Evolutionary conservation across 2,113 vertebrate genomes (phyloP), one percentile per base, ranked within the genome.

Genomic region (Tachycineta bicolor): DNA sequence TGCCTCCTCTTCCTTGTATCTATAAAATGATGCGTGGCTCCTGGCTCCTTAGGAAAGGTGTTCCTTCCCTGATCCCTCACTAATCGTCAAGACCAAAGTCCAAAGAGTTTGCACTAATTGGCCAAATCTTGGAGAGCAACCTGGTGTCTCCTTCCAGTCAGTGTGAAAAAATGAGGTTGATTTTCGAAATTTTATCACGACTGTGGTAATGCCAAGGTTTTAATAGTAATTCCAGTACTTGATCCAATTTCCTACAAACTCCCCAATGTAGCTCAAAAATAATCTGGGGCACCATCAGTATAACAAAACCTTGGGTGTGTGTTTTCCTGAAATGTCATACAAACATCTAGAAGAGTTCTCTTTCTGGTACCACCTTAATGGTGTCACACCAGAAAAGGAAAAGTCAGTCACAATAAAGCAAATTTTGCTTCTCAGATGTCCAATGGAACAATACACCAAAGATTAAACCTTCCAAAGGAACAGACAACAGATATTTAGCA

Each of bases 271-370:
- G 71, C n/a, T 58, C 41, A 83, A 49, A 83, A 83, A 49, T 22
- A 52, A 76, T 31, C 41, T 41, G n/a, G 11, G 22, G n/a, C 43
- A 83, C 16, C 2, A 4, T 37, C 25, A 62, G 37, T 37, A 49
- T 1, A 86, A 69, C 10, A 67, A 88, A 89, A 80, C 43, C 19
- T 49, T 0, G 2, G 37, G 58, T 0, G 0, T 26, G 25, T 3
- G 7, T 58, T 65, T 74, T 86, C n/a, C 83, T 77, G 50, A 92
- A 80, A 62, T 12, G 18, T 62, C 44, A 62, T 14, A 14, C 34
- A 86, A 87, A 81, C 23, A 70, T 8, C 41, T 33, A 69, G 6
- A 56, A 90, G 21, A 53, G 20, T 56, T 81, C 29, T 56, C 64
- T 69, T 65, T 25, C 31, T 65, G 83, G n/a, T 68, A 50, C 12